Percentiles rank a stretch among this genome's conserved stretches.
Conservation (phyloP, 2,888 invertebrate species). For the Heliconius cydno region DNA sequence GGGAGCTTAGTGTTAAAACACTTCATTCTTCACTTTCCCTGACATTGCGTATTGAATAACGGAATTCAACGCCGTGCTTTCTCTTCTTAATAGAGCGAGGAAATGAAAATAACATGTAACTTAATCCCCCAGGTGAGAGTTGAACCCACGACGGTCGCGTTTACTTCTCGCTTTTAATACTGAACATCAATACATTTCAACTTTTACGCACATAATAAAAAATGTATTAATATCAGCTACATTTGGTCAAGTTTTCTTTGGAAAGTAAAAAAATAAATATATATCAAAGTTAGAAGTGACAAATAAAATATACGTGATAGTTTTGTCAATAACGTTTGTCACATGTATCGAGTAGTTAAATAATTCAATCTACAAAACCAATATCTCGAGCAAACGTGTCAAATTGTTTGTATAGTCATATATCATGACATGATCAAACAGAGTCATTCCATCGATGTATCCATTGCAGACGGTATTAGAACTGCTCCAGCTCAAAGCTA, state of each 20-base stretch:
- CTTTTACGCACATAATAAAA: too few relatives aligned
- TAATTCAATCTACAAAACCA: conserved; percentile 12
- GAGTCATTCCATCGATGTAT: background rate
- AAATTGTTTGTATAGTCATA: conserved; percentile 40
- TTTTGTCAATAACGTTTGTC: conserved; percentile 7
- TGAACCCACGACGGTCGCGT: background rate
- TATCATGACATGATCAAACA: conserved; percentile 36
- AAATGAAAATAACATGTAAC: too few relatives aligned
- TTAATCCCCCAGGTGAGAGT: background rate
- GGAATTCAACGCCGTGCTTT: background rate
- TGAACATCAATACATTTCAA: too few relatives aligned
- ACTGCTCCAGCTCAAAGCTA: conserved; percentile 7
- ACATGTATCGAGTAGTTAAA: conserved; percentile 11
- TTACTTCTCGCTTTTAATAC: background rate
- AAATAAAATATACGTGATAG: background rate
- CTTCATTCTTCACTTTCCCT: background rate
- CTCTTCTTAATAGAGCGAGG: too few relatives aligned
- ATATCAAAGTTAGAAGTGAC: background rate
- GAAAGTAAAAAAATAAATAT: background rate
- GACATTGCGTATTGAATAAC: background rate
- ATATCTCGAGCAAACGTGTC: conserved; percentile 45
- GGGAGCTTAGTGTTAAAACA: background rate
- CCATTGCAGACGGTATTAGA: conserved; percentile 20
- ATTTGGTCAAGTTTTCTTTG: background rate
- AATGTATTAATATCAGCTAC: background rate